These are phyloP conservation scores for Aphis craccivora DNA, from an alignment of 1,140 invertebrate species.

Conservation along the genomic window DNA sequence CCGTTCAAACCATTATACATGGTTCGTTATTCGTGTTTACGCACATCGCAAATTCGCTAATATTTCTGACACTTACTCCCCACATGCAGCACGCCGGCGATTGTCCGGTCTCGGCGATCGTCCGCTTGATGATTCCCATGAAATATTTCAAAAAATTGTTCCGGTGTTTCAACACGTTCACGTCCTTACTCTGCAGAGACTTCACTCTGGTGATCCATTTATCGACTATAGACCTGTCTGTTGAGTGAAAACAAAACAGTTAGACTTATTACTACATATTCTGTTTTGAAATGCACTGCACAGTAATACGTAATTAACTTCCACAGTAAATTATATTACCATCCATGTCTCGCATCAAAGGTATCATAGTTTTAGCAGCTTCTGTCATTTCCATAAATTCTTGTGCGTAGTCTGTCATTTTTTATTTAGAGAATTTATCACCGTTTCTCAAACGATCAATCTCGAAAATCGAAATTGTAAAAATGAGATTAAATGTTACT, in stretches of 20 bases:
- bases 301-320: neutral
- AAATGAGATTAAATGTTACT: neutral
- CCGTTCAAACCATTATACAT: too few relatives aligned
- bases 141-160: slow-evolving; percentile 57
- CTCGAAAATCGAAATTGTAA: neutral
- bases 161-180: slow-evolving; percentile 48
- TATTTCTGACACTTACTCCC: slow-evolving; percentile 22
- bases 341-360: slow-evolving; percentile 40
- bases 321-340: slow-evolving; percentile 14
- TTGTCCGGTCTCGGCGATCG: neutral
- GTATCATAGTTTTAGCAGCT: slow-evolving; percentile 35
- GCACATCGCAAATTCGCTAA: neutral
- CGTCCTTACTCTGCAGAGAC: slow-evolving; percentile 32
- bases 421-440: neutral
- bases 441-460: neutral
- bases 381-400: slow-evolving; percentile 43
- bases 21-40: too few relatives aligned
- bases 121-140: neutral
- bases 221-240: neutral
- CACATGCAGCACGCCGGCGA: neutral
- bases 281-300: neutral
- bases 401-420: neutral
- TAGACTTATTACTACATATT: neutral
- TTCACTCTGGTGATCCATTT: slow-evolving; percentile 38
- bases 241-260: neutral